These are phyloP conservation scores for Asteroscopus sphinx DNA, from an alignment of 2,888 invertebrate genomes.

Conservation along the genomic window DNA sequence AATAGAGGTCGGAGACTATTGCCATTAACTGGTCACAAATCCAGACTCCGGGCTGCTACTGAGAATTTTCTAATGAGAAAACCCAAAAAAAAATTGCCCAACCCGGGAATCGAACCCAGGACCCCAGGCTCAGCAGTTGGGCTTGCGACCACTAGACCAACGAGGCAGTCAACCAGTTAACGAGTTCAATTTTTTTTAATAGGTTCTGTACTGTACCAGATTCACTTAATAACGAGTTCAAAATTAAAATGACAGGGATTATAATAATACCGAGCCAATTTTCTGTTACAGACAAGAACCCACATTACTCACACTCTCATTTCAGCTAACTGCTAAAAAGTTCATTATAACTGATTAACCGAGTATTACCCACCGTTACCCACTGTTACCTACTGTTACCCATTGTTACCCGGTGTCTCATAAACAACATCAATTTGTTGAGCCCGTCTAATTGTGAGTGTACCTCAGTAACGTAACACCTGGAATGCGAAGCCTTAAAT, in stretches of 20 bases:
- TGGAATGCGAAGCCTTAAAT: conserved; percentile 70
- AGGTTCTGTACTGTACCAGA: too few species aligned
- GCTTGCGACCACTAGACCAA: too few species aligned
- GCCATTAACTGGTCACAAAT: too few species aligned
- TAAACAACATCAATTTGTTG: conserved; percentile 61
- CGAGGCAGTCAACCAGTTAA: too few species aligned
- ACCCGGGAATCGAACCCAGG: too few species aligned
- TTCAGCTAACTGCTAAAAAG: conserved; percentile 47
- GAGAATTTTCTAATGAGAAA: too few species aligned
- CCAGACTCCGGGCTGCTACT: too few species aligned
- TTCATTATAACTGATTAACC: conserved; percentile 42
- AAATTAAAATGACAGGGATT: not conserved
- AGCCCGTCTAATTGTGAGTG: conserved; percentile 59
- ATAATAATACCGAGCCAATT: conserved; percentile 15
- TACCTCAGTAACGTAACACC: conserved; percentile 67
- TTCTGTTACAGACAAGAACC: conserved; percentile 1
- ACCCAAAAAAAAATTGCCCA: too few species aligned
- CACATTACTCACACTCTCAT: conserved; percentile 36
- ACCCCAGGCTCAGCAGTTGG: too few species aligned
- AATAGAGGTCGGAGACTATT: too few species aligned
- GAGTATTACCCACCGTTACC: conserved; percentile 16
- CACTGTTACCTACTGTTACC: conserved; percentile 19
- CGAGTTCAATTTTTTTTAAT: too few species aligned
- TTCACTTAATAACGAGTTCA: too few species aligned
- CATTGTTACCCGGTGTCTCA: conserved; percentile 39